Percentiles rank a stretch among this genome's conserved stretches.
Evolutionary conservation across 1,140 invertebrate genomes (phyloP).

Genomic region (Anagrus nilaparvatae): DNA sequence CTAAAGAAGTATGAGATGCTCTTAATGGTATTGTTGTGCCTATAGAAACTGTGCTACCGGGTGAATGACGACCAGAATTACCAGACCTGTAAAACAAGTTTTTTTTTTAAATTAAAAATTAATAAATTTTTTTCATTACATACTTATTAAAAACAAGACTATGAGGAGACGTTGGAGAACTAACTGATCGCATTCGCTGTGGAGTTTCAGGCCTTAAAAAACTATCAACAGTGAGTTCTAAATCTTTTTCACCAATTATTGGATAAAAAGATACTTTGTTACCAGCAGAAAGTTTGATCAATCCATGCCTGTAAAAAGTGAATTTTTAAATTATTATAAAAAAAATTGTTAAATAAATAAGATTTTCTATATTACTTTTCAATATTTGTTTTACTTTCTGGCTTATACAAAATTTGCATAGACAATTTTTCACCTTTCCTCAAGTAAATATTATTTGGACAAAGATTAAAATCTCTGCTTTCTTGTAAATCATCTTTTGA

Average conservation of each 20-base stretch:
- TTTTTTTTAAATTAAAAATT: conserved; percentile 1
- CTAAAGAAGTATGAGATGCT: conserved; percentile 39
- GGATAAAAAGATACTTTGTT: conserved; percentile 23
- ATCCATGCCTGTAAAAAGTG: conserved; percentile 19
- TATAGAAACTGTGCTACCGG: conserved; percentile 29
- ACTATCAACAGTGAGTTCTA: conserved; percentile 17
- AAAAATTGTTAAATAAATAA: conserved; percentile 9
- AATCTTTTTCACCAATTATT: conserved; percentile 22
- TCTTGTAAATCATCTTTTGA: conserved; percentile 12
- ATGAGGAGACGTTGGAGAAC: conserved; percentile 33
- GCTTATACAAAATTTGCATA: conserved; percentile 26
- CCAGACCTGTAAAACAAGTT: conserved; percentile 20
- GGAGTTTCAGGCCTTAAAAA: conserved; percentile 31
- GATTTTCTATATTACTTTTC: conserved; percentile 20
- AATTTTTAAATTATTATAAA: conserved; percentile 7
- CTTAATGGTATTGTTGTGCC: conserved; percentile 37
- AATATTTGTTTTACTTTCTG: conserved; percentile 17
- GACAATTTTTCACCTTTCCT: conserved; percentile 21
- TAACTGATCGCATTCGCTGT: conserved; percentile 16
- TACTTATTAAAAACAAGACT: conserved; percentile 27
- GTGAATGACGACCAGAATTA: conserved; percentile 32
- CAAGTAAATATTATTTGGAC: conserved; percentile 22
- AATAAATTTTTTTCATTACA: conserved; percentile 16
- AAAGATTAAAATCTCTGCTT: conserved; percentile 15
- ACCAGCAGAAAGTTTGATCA: conserved; percentile 24